Evolutionary conservation across 2,797 vertebrate genomes (phyloP), one percentile per base, ranked within the genome.

Genomic region (Ptychadena robeensis): DNA sequence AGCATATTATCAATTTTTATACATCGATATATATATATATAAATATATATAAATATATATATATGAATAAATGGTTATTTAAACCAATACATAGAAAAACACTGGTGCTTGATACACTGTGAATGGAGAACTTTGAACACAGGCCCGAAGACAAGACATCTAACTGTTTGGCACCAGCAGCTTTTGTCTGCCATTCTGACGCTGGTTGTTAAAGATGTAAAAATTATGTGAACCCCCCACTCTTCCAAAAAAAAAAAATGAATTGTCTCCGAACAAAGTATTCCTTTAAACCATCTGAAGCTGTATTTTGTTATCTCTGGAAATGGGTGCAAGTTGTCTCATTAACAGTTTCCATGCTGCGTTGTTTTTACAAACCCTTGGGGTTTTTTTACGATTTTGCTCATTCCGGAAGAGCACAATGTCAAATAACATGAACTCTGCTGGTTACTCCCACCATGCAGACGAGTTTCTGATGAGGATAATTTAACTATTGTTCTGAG

Each of bases 21-120:
- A 94, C 93, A 93, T 93, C 93, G 93, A 93, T 94, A 92, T 90
- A 91, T 91, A 91, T 91, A 92, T 90, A 91, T 91, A 92, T 91
- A 93, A 90, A 93, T 91, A 80, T 74, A 73, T 34, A 78, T 70
- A 82, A 34, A 94, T 89, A 93, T 89, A 93, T 79, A 84, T 91
- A 93, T 92, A 93, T 93, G 91, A 93, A 93, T 94, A 93, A 93
- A 94, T 90, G 93, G 94, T 95, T 94, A 94, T 93, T 94, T 93
- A 93, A 94, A 93, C 93, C 93, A 95, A 94, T 94, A 91, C 93
- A 93, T 95, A 93, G 44, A 80, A 84, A 70, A 94, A 94, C 94
- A 96, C 96, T 97, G 97, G 97, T 98, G 97, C 97, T 99, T 97
- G 94, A 97, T 95, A 97, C 96, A 98, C 96, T 97, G 97, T 98